These are phyloP conservation scores for Metalampra italica DNA, from an alignment of 2,888 invertebrate species.

Conservation along the genomic window DNA sequence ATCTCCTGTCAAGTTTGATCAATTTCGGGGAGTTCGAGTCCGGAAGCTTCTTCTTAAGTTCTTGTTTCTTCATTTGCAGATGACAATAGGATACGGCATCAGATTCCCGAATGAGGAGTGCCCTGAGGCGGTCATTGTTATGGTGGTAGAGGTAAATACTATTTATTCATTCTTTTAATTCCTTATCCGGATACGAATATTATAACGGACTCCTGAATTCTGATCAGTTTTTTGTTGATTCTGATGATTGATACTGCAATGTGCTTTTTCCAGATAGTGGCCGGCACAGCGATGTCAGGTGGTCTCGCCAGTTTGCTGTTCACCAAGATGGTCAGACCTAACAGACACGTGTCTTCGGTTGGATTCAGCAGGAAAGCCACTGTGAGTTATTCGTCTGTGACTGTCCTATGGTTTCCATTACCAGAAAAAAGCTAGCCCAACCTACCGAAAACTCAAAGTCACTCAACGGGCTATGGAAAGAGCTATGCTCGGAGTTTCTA, in stretches of 20 bases:
- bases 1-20: too few relatives aligned
- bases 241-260: too few relatives aligned
- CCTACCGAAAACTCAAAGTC: too few relatives aligned
- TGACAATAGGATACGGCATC: conserved; percentile 90
- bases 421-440: too few relatives aligned
- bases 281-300: conserved; percentile 72
- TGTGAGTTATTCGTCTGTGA: conserved; percentile 75
- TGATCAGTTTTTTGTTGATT: too few relatives aligned
- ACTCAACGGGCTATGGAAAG: too few relatives aligned
- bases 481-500: too few relatives aligned
- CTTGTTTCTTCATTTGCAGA: too few relatives aligned
- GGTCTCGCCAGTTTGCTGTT: conserved; percentile 82
- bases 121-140: conserved; percentile 88
- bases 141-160: conserved; percentile 86
- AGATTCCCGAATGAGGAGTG: conserved; percentile 91
- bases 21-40: too few relatives aligned
- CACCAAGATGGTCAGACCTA: conserved; percentile 88
- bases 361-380: conserved; percentile 88
- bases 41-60: too few relatives aligned
- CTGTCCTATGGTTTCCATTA: too few relatives aligned
- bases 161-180: background rate
- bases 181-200: too few relatives aligned
- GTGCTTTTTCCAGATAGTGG: conserved; percentile 51
- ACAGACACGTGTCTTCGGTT: conserved; percentile 85
- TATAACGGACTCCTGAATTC: background rate